Evolutionary conservation across 2,888 invertebrate genomes (phyloP).

Genomic region (Caprella mutica): DNA sequence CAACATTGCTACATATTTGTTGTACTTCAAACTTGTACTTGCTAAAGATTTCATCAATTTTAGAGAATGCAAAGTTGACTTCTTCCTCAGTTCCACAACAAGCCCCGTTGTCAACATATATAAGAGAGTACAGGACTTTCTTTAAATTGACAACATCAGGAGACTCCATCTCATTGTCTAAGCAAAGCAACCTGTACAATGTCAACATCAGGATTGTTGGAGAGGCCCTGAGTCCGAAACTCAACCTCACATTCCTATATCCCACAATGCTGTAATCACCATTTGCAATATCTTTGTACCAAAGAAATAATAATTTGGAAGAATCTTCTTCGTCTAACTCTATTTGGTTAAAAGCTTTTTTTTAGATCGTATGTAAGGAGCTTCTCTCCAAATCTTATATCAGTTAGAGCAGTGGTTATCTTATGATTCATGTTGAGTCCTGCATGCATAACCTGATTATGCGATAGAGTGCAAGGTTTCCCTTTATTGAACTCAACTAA

Average conservation of each 20-base stretch:
- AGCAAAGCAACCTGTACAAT: neutral
- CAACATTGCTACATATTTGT: neutral
- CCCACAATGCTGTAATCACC: neutral
- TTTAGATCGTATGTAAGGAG: neutral
- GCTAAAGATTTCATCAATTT: neutral
- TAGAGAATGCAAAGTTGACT: neutral
- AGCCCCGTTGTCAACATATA: neutral
- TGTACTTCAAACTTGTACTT: neutral
- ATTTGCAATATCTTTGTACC: neutral
- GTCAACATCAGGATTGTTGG: neutral
- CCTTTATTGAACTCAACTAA: neutral
- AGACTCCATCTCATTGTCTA: neutral
- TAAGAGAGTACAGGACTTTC: neutral
- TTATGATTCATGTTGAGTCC: neutral
- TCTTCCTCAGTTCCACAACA: neutral
- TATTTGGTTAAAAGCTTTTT: neutral
- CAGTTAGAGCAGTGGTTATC: neutral
- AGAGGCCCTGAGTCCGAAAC: neutral
- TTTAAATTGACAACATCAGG: neutral
- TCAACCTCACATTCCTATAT: neutral
- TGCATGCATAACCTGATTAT: neutral
- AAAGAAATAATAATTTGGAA: neutral
- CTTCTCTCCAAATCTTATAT: neutral
- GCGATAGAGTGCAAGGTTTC: neutral
- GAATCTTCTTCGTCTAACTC: neutral